Conservation (phyloP, 1,140 invertebrate genomes). For the Bombus haemorrhoidalis region DNA sequence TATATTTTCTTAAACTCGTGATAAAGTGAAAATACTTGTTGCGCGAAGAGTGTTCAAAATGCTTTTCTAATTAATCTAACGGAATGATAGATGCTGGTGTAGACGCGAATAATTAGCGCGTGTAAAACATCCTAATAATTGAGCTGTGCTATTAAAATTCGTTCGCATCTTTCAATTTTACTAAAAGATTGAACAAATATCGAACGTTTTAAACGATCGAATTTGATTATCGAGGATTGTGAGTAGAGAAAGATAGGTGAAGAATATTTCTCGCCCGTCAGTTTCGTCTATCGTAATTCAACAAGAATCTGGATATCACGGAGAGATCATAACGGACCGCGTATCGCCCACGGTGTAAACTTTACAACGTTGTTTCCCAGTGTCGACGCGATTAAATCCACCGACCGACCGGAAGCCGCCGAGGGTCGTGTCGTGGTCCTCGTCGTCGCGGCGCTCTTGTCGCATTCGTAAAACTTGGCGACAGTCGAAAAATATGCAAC, state of each 20-base stretch:
- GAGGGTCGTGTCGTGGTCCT: not conserved
- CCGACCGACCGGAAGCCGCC: not conserved
- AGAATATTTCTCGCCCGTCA: not conserved
- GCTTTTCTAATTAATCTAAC: too few relatives aligned
- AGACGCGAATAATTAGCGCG: too few relatives aligned
- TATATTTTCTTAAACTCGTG: too few relatives aligned
- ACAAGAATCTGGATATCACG: not conserved
- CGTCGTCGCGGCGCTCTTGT: not conserved
- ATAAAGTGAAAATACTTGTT: not conserved
- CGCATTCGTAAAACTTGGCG: conserved; percentile 34
- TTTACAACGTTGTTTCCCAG: conserved; percentile 15
- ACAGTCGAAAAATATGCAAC: conserved; percentile 43
- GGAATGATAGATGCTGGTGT: too few relatives aligned
- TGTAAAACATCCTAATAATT: too few relatives aligned
- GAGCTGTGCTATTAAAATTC: not conserved
- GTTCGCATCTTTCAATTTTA: too few relatives aligned
- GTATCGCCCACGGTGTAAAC: conserved; percentile 10
- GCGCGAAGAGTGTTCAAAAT: not conserved
- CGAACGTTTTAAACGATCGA: too few relatives aligned
- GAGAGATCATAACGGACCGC: not conserved
- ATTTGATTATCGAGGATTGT: too few relatives aligned
- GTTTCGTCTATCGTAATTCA: not conserved
- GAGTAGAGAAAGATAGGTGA: too few relatives aligned
- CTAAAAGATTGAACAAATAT: too few relatives aligned
- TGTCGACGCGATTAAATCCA: conserved; percentile 15